Percentiles rank a stretch among this genome's conserved stretches.
Conservation (phyloP, 2,113 vertebrate species). For the Aldabrachelys gigantea region DNA sequence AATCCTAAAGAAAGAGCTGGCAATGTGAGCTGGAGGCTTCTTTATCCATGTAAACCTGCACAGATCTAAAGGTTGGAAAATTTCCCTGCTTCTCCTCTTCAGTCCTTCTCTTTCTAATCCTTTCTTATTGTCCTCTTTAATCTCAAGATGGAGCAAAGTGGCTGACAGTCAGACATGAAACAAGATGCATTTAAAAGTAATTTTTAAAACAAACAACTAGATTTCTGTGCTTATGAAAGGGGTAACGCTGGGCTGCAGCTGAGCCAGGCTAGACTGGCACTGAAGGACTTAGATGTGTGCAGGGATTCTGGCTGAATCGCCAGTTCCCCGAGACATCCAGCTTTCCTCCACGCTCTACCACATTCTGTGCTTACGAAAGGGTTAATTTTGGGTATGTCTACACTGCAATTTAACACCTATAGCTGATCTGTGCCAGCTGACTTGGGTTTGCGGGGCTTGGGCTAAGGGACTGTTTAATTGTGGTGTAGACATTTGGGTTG, state of each 20-base stretch:
- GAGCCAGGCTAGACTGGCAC: background rate
- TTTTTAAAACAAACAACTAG: background rate
- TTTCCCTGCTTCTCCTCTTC: background rate
- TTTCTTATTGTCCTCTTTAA: background rate
- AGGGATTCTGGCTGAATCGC: background rate
- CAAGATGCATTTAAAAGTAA: background rate
- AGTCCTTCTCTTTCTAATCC: background rate
- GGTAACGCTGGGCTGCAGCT: background rate
- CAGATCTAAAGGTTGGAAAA: background rate
- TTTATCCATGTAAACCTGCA: background rate
- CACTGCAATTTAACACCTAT: background rate
- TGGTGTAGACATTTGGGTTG: background rate
- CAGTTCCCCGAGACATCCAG: background rate
- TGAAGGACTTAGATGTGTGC: background rate
- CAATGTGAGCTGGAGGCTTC: background rate
- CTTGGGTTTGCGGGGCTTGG: background rate
- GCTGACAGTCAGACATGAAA: background rate
- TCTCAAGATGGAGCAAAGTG: background rate
- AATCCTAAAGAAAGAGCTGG: background rate
- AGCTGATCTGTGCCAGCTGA: background rate
- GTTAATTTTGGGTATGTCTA: background rate
- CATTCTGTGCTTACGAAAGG: background rate
- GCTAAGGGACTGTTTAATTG: background rate
- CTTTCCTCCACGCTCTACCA: background rate
- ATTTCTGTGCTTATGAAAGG: background rate